phyloP scores from a whole-genome alignment of 2,113 vertebrate species.

The Planiliza haematocheilus region DNA sequence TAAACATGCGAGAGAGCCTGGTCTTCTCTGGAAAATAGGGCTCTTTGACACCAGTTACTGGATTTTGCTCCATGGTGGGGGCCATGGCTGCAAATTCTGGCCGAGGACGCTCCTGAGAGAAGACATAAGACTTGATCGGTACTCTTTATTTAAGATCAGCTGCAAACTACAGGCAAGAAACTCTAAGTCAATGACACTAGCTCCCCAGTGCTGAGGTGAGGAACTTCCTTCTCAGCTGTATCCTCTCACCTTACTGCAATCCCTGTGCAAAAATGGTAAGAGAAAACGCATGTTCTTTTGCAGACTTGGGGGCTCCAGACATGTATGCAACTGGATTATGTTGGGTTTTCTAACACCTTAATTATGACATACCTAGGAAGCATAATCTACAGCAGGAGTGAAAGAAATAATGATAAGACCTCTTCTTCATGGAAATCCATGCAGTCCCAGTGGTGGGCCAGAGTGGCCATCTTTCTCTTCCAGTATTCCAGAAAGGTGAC shows the following conservation, averaged over 20 bases:
- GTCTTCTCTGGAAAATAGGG: conserved; percentile 83
- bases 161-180: too few relatives aligned
- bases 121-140: background rate
- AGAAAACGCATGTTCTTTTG: too few relatives aligned
- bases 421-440: conserved; percentile 87
- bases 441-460: conserved; percentile 88
- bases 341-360: background rate
- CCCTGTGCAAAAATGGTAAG: background rate
- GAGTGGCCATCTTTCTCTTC: conserved; percentile 85
- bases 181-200: too few relatives aligned
- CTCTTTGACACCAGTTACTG: conserved; percentile 85
- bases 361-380: background rate
- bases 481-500: conserved; percentile 87
- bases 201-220: too few relatives aligned
- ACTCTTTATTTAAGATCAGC: too few relatives aligned
- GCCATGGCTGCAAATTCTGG: conserved; percentile 86
- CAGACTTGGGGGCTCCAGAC: background rate
- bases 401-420: conserved; percentile 51
- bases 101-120: conserved; percentile 78
- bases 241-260: too few relatives aligned
- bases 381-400: background rate
- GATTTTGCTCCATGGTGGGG: conserved; percentile 83
- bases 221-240: background rate
- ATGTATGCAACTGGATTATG: background rate
- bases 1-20: conserved; percentile 81